Conservation (phyloP, 2,113 vertebrate species). For the Rattus rattus region DNA sequence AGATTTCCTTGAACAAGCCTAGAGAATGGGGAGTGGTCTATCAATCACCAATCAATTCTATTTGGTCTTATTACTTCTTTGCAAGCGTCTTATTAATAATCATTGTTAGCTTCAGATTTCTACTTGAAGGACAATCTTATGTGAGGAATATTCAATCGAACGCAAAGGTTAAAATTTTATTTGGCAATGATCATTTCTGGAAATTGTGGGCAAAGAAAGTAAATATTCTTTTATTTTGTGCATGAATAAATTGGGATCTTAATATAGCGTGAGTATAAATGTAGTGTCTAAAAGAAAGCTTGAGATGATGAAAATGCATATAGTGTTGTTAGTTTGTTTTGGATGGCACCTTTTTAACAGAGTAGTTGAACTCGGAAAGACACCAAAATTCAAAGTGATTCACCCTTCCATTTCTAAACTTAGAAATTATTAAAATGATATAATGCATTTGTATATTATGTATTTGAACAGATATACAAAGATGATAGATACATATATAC, state of each 20-base stretch:
- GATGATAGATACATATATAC: neutral
- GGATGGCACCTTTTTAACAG: neutral
- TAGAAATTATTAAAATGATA: constrained; percentile 2
- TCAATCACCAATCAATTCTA: constrained; percentile 62
- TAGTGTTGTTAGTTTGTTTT: neutral
- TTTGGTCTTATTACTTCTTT: constrained; percentile 47
- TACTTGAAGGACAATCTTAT: neutral
- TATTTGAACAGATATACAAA: neutral
- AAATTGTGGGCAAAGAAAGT: neutral
- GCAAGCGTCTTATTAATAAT: constrained; percentile 26
- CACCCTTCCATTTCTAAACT: constrained; percentile 28
- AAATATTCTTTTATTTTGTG: neutral
- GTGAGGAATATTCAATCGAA: constrained; percentile 1
- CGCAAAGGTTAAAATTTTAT: constrained; percentile 17
- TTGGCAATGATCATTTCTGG: constrained; percentile 35
- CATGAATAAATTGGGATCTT: constrained; percentile 25
- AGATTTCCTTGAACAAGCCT: constrained; percentile 50
- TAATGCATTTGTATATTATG: neutral
- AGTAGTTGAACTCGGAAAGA: constrained; percentile 7
- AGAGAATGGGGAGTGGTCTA: constrained; percentile 13
- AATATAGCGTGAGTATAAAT: neutral
- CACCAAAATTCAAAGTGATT: constrained; percentile 36
- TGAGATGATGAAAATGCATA: neutral
- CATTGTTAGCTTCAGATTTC: constrained; percentile 35
- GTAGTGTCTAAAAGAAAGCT: constrained; percentile 7